Conservation (phyloP, 2,888 invertebrate genomes). For the Sphaerophoria taeniata region DNA sequence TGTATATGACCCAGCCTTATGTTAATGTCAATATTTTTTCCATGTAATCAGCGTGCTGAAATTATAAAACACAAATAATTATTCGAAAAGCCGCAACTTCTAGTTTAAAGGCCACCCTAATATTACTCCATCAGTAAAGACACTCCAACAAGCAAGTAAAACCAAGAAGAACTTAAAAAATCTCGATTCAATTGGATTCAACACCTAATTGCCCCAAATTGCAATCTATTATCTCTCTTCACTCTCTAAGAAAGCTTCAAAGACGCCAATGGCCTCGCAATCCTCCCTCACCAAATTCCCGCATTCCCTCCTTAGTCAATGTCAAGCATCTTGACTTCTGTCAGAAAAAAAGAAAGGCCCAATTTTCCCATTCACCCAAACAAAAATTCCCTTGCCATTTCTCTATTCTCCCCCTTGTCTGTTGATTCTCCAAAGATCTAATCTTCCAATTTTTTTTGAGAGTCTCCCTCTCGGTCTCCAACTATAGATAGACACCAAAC, state of each 20-base stretch:
- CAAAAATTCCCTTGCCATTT: constrained; percentile 2
- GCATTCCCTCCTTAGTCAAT: constrained; percentile 34
- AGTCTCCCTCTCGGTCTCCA: constrained; percentile 19
- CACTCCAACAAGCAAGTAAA: not conserved
- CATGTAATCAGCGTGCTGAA: too few species aligned
- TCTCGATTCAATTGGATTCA: not conserved
- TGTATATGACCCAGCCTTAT: too few species aligned
- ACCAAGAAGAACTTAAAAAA: not conserved
- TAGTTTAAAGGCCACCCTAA: too few species aligned
- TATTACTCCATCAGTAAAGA: not conserved
- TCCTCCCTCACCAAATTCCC: constrained; percentile 32
- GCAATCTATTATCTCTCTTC: constrained; percentile 29
- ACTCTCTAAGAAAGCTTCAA: constrained; percentile 32
- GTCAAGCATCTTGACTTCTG: constrained; percentile 36
- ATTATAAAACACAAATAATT: too few species aligned
- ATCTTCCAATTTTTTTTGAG: constrained; percentile 41
- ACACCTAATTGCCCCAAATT: constrained; percentile 55
- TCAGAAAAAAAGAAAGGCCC: not conserved
- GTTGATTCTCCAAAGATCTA: not conserved
- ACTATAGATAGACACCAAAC: too few species aligned
- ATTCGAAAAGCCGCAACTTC: too few species aligned
- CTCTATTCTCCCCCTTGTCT: not conserved
- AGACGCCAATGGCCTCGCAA: constrained; percentile 1
- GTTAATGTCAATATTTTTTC: too few species aligned
- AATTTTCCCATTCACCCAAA: not conserved